A percentile compares a stretch with the other conserved stretches of the same genome.
phyloP scores from a whole-genome alignment of 2,113 vertebrate genomes.

The Sphaerodactylus townsendi region DNA sequence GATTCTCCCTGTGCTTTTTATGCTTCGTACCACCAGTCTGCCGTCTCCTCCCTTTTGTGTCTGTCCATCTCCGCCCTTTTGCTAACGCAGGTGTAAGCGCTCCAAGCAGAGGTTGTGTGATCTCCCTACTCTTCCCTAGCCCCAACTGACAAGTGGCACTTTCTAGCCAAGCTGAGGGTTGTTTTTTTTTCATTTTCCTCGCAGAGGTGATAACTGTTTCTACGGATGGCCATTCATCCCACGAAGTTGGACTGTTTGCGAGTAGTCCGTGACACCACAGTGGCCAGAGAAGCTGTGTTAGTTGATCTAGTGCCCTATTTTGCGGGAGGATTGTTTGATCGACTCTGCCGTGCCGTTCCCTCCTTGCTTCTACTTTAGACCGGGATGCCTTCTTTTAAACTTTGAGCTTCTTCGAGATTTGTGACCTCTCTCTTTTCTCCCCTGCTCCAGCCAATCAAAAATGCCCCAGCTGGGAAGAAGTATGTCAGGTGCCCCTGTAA shows the following conservation, averaged over 20 bases:
- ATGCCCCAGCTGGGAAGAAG: conserved; percentile 90
- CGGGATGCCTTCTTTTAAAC: neutral
- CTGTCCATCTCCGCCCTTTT: neutral
- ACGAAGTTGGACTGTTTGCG: neutral
- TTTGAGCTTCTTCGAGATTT: neutral
- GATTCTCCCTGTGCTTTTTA: neutral
- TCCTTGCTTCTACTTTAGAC: neutral
- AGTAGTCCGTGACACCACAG: neutral
- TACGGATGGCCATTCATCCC: neutral
- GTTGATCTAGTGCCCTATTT: neutral
- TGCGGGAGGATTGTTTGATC: neutral
- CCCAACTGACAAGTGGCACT: too few relatives aligned
- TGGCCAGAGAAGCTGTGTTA: neutral
- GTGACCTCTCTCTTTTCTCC: neutral
- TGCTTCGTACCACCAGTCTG: neutral
- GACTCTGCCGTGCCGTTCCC: neutral
- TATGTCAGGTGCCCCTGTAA: conserved; percentile 91
- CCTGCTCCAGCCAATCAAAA: conserved; percentile 87
- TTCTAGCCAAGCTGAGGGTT: neutral
- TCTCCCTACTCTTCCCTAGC: neutral
- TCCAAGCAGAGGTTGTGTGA: neutral
- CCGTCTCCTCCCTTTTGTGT: too few relatives aligned
- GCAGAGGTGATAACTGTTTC: neutral
- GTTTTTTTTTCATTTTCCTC: neutral
- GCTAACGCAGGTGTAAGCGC: neutral